Evolutionary conservation across 1,140 invertebrate species (phyloP), one percentile per base, ranked within the genome.

Genomic region (Cephus cinctus): DNA sequence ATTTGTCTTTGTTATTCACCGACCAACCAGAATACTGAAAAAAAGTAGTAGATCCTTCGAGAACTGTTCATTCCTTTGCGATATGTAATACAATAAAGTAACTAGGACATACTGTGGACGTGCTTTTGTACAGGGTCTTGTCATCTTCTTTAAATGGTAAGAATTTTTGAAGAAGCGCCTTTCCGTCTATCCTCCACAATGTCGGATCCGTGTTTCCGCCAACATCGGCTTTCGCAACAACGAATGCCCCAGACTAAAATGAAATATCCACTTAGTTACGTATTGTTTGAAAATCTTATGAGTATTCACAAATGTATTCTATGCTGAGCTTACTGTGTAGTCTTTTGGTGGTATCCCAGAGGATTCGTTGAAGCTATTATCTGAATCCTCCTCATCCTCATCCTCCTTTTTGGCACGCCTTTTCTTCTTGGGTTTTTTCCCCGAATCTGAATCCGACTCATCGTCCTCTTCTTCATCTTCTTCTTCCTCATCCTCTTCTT

Each of bases 171-270:
- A 89, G 71, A 44, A 89, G 73, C 16, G 86, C 86, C 77, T 88
- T 89, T 25, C 87, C 87, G 78, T 89, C 86, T 76, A 89, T 87
- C 79, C 86, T 86, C 87, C 87, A 89, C 49, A 89, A 77, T 54
- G 82, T 83, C 43, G 84, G 76, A 67, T 85, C 81, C 41, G 71
- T 79, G 25, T 78, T 77, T 44, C 77, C 77, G 52, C 78, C 77
- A 14, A 85, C 76, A 64, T 86, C 84, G 49, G 78, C 77, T 77
- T 86, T 86, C 55, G 84, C 69, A 48, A 86, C 76, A 15, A 86
- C 83, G 70, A 85, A 86, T 63, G 83, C 83, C 44, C 84, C 84
- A 63, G 83, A 84, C 83, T 86, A 57, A 32, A 80, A 81, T n/a
- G 2, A 56, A 55, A 52, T 8, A 49, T 30, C 19, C 12, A 41